Evolutionary conservation across 2,888 invertebrate genomes (phyloP).

Genomic region (Dugesia japonica): DNA sequence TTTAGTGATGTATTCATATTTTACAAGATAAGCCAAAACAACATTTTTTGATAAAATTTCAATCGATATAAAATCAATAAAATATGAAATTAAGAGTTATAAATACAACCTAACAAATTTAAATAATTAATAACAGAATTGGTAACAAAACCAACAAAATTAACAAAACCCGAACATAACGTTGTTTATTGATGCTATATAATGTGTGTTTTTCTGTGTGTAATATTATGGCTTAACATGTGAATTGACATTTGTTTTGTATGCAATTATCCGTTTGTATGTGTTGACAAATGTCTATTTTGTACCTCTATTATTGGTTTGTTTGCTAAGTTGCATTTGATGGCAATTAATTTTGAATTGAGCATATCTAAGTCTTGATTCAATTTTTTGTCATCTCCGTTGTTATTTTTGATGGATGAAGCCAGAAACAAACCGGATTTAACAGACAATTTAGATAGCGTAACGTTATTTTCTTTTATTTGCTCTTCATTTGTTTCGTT

Average conservation of each 20-base stretch:
- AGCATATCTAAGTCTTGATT: constrained; percentile 10
- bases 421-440: constrained; percentile 2
- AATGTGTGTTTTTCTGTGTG: neutral
- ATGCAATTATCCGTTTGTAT: neutral
- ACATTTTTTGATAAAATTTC: no score
- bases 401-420: neutral
- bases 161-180: neutral
- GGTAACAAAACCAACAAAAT: constrained; percentile 2
- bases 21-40: no score
- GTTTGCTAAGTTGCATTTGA: neutral
- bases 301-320: neutral
- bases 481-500: neutral
- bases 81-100: no score
- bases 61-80: no score
- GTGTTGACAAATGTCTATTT: neutral
- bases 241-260: neutral
- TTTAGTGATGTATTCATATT: no score
- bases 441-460: neutral
- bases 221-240: neutral
- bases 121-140: neutral
- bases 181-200: neutral
- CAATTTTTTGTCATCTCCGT: neutral
- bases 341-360: constrained; percentile 6
- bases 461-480: neutral
- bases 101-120: neutral